Evolutionary conservation across 2,797 vertebrate species (phyloP), one percentile per base, ranked within the genome.

Genomic region (Silurus aristotelis): DNA sequence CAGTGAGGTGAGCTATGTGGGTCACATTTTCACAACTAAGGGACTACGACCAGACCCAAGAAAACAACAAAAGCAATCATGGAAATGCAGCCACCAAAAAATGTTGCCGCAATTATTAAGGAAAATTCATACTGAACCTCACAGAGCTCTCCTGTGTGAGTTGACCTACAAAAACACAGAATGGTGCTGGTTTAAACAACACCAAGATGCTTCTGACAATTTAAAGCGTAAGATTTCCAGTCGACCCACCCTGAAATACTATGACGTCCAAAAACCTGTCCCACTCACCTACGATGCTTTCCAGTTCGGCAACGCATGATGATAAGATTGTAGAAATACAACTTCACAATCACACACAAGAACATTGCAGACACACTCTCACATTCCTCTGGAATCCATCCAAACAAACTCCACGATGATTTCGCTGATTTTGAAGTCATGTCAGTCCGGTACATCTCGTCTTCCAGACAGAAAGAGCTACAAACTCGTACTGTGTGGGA

Each of bases 201-300:
- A 68, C 38, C 66, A 38, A 15, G 66, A 38, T 17, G 27, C 66
- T 68, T 68, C 38, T 38, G 6, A 68, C 0, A 14, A 38, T 68
- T 6, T 68, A 19, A 68, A 68, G 27, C 14, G 7, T 15, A 68
- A 6, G 13, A 38, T 68, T 38, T 38, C 15, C 0, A 15, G 68
- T 31, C 72, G 70, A 48, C 80, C 27, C 7, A 68, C 27, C 27
- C 15, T 68, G 66, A 68, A 38, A 68, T 38, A 68, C 27, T 68
- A 68, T 17, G 27, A 15, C 13, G 1, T 68, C 27, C 15, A 19
- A 8, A 68, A 68, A 68, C 66, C 15, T 88, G 10, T 88, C 0
- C 84, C 67, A 13, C 72, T 88, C 12, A 87, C 78, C 0, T 87
- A 78, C 48, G 87, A 89, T 10, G 73, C 86, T 22, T 89, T 64